A percentile compares a stretch with the other conserved stretches of the same genome.
Conservation (phyloP, 2,888 invertebrate species). For the Peribatodes rhomboidaria region DNA sequence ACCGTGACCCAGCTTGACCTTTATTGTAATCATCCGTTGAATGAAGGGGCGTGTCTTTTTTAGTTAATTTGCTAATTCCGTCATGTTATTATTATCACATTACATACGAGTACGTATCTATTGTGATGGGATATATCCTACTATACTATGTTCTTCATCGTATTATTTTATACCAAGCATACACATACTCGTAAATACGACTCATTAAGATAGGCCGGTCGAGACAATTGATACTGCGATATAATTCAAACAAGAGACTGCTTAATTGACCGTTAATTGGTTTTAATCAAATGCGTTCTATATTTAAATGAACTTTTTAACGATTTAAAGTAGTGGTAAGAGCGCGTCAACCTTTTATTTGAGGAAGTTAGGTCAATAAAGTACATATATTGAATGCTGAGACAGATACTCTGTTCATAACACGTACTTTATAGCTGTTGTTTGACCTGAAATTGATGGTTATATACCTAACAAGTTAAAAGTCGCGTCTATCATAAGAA, state of each 20-base stretch:
- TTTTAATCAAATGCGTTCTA: conserved; percentile 85
- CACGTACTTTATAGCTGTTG: not conserved
- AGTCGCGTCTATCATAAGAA: conserved; percentile 51
- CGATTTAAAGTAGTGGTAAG: conserved; percentile 60
- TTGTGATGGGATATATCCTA: not conserved
- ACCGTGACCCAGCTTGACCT: conserved; percentile 44
- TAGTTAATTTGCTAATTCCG: conserved; percentile 35
- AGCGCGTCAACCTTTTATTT: conserved; percentile 13
- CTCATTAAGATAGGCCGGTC: conserved; percentile 66
- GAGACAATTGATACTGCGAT: conserved; percentile 75
- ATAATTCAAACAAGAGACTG: conserved; percentile 69
- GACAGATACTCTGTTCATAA: not conserved
- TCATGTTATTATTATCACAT: conserved; percentile 11
- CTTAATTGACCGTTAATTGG: conserved; percentile 84
- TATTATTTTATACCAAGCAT: conserved; percentile 53
- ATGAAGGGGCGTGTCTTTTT: conserved; percentile 35
- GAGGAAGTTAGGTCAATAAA: not conserved
- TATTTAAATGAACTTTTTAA: conserved; percentile 84
- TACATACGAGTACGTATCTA: not conserved
- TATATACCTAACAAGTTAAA: conserved; percentile 25
- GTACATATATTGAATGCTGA: not conserved
- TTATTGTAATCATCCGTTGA: conserved; percentile 42
- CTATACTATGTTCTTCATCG: conserved; percentile 9
- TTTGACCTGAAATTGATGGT: conserved; percentile 33
- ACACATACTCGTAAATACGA: conserved; percentile 60